These are phyloP conservation scores for Drosophila paranaensis DNA, from an alignment of 2,888 invertebrate genomes.

Conservation along the genomic window DNA sequence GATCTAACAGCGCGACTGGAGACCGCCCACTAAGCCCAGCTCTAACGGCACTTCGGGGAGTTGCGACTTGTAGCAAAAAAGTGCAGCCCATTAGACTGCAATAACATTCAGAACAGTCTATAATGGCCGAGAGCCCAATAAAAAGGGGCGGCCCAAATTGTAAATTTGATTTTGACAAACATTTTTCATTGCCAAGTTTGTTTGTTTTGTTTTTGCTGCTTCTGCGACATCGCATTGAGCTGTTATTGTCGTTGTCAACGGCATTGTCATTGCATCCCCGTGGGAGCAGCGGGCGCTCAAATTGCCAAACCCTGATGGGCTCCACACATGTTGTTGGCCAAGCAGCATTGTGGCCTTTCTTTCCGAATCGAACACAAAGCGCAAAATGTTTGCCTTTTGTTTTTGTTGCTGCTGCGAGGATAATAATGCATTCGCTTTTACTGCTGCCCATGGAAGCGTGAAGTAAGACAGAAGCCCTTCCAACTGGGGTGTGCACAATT, in stretches of 20 bases:
- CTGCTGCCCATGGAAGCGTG: conserved; percentile 68
- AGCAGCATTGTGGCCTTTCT: conserved; percentile 40
- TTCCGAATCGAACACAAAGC: conserved; percentile 53
- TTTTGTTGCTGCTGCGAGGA: conserved; percentile 53
- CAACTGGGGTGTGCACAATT: conserved; percentile 54
- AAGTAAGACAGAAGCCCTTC: conserved; percentile 60
- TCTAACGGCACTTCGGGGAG: conserved; percentile 54
- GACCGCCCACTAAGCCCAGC: conserved; percentile 47
- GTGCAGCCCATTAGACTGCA: conserved; percentile 57
- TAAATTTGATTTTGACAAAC: conserved; percentile 68
- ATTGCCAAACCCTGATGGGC: conserved; percentile 45
- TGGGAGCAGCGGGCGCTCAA: conserved; percentile 63
- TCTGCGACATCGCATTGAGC: conserved; percentile 46
- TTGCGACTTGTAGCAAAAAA: conserved; percentile 30
- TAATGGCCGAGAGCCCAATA: conserved; percentile 50
- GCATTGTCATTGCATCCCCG: conserved; percentile 69
- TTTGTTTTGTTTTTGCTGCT: conserved; percentile 15
- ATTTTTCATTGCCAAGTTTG: conserved; percentile 57
- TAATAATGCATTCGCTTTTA: conserved; percentile 74
- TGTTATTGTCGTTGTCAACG: conserved; percentile 51
- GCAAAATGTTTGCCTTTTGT: conserved; percentile 47
- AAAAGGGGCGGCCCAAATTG: conserved; percentile 35
- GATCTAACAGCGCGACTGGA: conserved; percentile 24
- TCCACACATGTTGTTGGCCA: conserved; percentile 47
- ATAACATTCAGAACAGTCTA: conserved; percentile 63